Conservation (phyloP, 2,888 invertebrate genomes). For the Clunio marinus region DNA sequence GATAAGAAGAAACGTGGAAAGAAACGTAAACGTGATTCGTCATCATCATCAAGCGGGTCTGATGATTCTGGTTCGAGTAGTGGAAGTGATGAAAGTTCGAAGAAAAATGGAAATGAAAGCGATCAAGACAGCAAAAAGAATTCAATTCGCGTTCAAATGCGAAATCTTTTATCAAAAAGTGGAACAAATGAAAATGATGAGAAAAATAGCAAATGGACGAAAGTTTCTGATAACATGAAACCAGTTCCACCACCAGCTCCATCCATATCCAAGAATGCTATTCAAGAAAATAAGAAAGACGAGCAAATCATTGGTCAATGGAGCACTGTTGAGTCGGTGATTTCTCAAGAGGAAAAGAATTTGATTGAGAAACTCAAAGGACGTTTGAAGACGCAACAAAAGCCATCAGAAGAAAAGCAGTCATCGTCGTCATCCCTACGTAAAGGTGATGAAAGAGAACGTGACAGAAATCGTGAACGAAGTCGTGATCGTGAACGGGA, state of each 20-base stretch:
- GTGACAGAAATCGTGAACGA: conserved; percentile 43
- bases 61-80: conserved; percentile 43
- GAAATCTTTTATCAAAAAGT: conserved; percentile 55
- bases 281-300: conserved; percentile 50
- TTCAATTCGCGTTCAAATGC: conserved; percentile 64
- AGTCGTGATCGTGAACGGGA: conserved; percentile 43
- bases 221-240: conserved; percentile 51
- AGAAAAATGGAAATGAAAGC: conserved; percentile 48
- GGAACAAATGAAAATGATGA: conserved; percentile 47
- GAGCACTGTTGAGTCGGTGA: conserved; percentile 56
- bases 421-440: conserved; percentile 41
- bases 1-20: conserved; percentile 54
- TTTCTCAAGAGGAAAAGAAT: conserved; percentile 57
- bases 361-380: conserved; percentile 53
- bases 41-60: conserved; percentile 42
- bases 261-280: conserved; percentile 41
- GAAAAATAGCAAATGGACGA: conserved; percentile 50
- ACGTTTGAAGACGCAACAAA: conserved; percentile 45
- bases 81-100: conserved; percentile 43
- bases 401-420: conserved; percentile 43
- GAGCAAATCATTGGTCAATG: conserved; percentile 56
- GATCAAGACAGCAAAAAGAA: conserved; percentile 53
- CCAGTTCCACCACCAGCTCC: conserved; percentile 42
- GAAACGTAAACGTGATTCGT: conserved; percentile 50
- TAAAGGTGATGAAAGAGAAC: conserved; percentile 45